phyloP scores from a whole-genome alignment of 2,113 vertebrate genomes.

The Taurulus bubalis region DNA sequence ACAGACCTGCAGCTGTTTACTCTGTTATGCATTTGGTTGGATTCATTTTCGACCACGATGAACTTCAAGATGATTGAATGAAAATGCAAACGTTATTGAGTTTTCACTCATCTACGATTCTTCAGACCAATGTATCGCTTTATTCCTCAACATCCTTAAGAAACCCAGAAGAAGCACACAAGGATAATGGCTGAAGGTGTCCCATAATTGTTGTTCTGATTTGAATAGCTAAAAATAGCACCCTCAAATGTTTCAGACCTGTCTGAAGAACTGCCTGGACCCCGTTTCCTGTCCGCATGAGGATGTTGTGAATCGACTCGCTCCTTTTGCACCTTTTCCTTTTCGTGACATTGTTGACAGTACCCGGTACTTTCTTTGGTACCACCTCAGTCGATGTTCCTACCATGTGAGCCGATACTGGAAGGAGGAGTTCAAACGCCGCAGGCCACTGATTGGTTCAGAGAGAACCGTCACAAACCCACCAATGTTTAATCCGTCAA shows the following conservation, averaged over 20 bases:
- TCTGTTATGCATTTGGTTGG: constrained; percentile 9
- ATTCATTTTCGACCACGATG: constrained; percentile 23
- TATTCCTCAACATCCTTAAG: not conserved
- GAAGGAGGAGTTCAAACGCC: no score
- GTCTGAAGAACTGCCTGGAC: constrained; percentile 1
- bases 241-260: constrained; percentile 5
- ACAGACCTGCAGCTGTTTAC: constrained; percentile 46
- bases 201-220: not conserved
- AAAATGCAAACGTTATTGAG: constrained; percentile 23
- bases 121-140: not conserved
- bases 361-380: no score
- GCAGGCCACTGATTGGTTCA: no score
- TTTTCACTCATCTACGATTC: constrained; percentile 6
- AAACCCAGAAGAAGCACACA: not conserved
- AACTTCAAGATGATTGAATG: constrained; percentile 44
- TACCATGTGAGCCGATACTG: no score
- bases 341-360: no score
- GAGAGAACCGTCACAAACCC: no score
- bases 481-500: no score
- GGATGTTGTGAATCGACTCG: not conserved
- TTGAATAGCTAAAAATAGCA: constrained; percentile 4
- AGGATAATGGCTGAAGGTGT: not conserved
- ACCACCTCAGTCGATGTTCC: no score
- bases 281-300: constrained; percentile 7
- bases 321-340: not conserved